These are phyloP conservation scores for Platorchestia sp. DNA, from an alignment of 1,140 invertebrate species.

Conservation along the genomic window DNA sequence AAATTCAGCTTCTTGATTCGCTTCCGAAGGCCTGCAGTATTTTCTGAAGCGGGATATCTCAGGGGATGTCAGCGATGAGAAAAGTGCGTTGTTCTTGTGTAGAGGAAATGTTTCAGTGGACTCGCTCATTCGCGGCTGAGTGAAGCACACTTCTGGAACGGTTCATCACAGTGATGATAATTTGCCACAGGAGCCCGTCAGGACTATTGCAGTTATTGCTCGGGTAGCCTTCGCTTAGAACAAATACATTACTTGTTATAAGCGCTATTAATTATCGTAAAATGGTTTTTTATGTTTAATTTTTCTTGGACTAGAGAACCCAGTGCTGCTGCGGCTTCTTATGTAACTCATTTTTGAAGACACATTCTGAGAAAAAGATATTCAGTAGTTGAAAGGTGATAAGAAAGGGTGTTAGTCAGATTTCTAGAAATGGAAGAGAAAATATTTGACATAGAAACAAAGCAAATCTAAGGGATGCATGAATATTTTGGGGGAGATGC, in stretches of 20 bases:
- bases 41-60: background rate
- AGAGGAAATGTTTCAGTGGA: background rate
- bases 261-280: background rate
- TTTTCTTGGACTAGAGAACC: background rate
- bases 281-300: background rate
- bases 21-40: background rate
- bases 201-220: background rate
- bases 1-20: background rate
- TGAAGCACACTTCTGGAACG: background rate
- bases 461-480: too few relatives aligned
- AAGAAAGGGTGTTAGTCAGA: too few relatives aligned
- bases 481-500: too few relatives aligned
- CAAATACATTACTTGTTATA: background rate
- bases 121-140: background rate
- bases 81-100: background rate
- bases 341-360: background rate
- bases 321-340: background rate
- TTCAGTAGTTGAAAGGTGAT: background rate
- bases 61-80: background rate
- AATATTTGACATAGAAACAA: too few relatives aligned
- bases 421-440: too few relatives aligned
- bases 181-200: background rate
- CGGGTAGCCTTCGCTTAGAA: background rate
- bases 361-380: background rate
- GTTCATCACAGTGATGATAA: background rate